Conservation (phyloP, 1,140 invertebrate species). For the Eurosta solidaginis region DNA sequence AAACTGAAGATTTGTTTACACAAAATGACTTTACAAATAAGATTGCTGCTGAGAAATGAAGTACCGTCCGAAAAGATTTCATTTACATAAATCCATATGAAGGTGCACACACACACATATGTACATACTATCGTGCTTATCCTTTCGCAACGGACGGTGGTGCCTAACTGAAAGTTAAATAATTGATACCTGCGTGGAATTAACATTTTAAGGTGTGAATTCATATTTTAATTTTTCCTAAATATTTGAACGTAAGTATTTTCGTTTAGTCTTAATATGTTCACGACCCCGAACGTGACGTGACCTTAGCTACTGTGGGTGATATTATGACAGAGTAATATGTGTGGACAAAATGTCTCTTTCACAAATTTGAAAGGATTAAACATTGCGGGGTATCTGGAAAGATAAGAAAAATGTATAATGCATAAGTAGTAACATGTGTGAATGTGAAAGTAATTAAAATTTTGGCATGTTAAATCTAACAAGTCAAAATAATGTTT, state of each 20-base stretch:
- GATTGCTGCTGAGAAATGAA: constrained; percentile 41
- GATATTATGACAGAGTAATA: constrained; percentile 25
- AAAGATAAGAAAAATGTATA: not conserved
- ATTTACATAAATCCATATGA: not conserved
- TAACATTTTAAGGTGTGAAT: not conserved
- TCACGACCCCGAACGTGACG: not conserved
- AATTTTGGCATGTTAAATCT: not conserved
- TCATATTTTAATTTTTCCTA: constrained; percentile 17
- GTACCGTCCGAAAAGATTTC: not conserved
- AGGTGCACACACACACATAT: not conserved
- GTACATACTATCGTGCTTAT: constrained; percentile 37
- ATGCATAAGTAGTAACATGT: not conserved
- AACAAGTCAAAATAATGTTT: too few species aligned
- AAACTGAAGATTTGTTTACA: constrained; percentile 47
- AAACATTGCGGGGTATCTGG: not conserved
- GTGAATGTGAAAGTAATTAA: not conserved
- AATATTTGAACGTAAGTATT: not conserved
- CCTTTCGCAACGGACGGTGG: constrained; percentile 51
- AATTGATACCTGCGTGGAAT: not conserved
- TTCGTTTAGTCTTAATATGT: not conserved
- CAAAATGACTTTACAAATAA: constrained; percentile 59
- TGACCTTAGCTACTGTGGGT: constrained; percentile 8
- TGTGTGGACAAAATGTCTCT: not conserved
- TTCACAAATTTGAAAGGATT: constrained; percentile 12
- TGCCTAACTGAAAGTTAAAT: too few species aligned